Conservation (phyloP, 2,797 vertebrate genomes). For the Danio tinwini region DNA sequence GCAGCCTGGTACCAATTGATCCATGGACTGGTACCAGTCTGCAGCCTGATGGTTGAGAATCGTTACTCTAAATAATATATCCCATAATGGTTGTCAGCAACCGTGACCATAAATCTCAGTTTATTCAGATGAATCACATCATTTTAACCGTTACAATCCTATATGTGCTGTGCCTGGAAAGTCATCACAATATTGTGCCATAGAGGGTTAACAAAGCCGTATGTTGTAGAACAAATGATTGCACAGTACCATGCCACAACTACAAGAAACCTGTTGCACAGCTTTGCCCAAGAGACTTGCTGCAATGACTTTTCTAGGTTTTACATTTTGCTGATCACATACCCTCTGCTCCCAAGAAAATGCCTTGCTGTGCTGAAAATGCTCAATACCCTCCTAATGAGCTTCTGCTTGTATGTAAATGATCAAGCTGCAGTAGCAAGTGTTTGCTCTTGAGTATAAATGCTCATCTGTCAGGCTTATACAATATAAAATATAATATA, state of each 20-base stretch:
- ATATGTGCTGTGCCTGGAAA: neutral
- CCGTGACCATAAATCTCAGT: neutral
- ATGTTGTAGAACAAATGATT: conserved; percentile 5
- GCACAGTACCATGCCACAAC: neutral
- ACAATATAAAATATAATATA: no score
- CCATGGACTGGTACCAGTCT: no score
- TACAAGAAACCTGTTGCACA: neutral
- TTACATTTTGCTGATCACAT: conserved; percentile 21
- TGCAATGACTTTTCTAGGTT: neutral
- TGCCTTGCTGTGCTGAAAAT: neutral
- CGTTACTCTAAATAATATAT: no score
- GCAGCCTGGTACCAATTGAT: no score
- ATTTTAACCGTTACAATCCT: neutral
- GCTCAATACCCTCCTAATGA: conserved; percentile 3
- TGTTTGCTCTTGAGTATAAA: neutral
- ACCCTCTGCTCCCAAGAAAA: neutral
- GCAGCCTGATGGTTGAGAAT: no score
- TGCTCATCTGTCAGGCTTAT: neutral
- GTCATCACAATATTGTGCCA: neutral
- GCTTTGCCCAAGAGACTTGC: neutral
- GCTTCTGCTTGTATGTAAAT: neutral
- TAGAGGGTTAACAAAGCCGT: neutral
- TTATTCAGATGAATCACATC: neutral
- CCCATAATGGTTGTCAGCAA: neutral
- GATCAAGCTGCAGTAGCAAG: neutral